Evolutionary conservation across 2,797 vertebrate genomes (phyloP).

Genomic region (Chanos chanos): DNA sequence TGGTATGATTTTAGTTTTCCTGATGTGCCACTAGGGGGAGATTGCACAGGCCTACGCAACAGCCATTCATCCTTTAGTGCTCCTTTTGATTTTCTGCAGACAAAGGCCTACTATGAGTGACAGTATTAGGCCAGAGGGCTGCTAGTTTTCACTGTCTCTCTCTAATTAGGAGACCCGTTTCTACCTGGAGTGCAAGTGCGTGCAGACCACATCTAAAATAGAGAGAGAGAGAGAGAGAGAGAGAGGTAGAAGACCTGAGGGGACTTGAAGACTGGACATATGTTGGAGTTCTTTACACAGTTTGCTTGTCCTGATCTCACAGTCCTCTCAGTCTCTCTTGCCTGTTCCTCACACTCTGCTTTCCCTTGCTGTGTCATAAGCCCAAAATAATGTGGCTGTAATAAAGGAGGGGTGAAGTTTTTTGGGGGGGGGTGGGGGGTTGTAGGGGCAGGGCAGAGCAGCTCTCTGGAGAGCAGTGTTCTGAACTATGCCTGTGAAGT

Average conservation of each 20-base stretch:
- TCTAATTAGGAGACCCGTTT: too few relatives aligned
- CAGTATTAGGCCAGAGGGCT: too few relatives aligned
- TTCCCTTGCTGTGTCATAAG: conserved; percentile 20
- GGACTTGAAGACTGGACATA: too few relatives aligned
- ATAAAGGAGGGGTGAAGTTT: conserved; percentile 23
- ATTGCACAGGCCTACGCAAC: neutral
- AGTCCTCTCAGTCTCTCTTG: neutral
- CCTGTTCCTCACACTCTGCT: neutral
- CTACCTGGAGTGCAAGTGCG: too few relatives aligned
- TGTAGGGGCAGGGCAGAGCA: conserved; percentile 45
- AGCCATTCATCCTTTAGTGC: too few relatives aligned
- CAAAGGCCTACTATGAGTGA: too few relatives aligned
- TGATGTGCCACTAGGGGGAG: neutral
- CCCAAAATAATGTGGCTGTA: conserved; percentile 9
- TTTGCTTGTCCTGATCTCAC: neutral
- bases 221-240: too few relatives aligned
- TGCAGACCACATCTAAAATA: too few relatives aligned
- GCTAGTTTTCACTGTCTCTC: too few relatives aligned
- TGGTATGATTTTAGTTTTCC: too few relatives aligned
- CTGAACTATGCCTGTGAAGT: conserved; percentile 64
- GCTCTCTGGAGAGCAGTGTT: conserved; percentile 66
- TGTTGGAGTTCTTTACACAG: neutral
- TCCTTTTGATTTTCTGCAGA: too few relatives aligned
- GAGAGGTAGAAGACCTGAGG: too few relatives aligned
- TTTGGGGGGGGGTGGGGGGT: conserved; percentile 29